Evolutionary conservation across 2,888 invertebrate genomes (phyloP), one percentile per base, ranked within the genome.

Genomic region (Ormyrus rosae): DNA sequence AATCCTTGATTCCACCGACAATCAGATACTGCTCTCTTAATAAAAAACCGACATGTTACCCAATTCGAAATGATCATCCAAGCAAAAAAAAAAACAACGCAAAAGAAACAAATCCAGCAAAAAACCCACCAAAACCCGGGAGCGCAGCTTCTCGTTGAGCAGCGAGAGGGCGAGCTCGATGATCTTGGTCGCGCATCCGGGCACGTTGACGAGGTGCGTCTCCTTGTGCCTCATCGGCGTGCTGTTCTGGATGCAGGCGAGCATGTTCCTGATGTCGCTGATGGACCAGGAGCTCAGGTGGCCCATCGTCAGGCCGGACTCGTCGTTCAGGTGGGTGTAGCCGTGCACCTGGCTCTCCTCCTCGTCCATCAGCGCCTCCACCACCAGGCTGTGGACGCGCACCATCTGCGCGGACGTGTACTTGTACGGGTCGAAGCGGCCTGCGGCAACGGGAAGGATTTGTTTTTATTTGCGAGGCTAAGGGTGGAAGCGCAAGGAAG

Each of bases 191-290:
- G 96, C 96, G 86, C 94, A 95, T 67, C 94, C 93, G 0, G 97
- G 96, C 81, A 97, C 95, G 89, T 97, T 96, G 80, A 97, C 92
- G 87, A 97, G 96, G 88, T 97, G 96, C 0, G 97, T 96, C 84
- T 95, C 94, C 90, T 97, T 97, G 91, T 97, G 97, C 45, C 97
- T 92, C 95, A 97, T 96, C 2, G 98, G 98, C 19, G 97, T 95
- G 1, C 97, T 96, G 89, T 96, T 96, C 93, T 96, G 96, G 87
- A 96, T 95, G 88, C 95, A 96, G 86, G 94, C 94, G 55, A 96
- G 91, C 91, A 96, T 95, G 87, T 95, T 93, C 77, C 95, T 92
- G 74, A 96, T 94, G 87, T 96, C 96, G 53, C 93, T 94, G 48
- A 96, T 92, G 0, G 96, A 95, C 96, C 96, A 96, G 45, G 96